A percentile compares a stretch with the other conserved stretches of the same genome.
Conservation (phyloP, 2,113 vertebrate species). For the Spilogale gracilis region DNA sequence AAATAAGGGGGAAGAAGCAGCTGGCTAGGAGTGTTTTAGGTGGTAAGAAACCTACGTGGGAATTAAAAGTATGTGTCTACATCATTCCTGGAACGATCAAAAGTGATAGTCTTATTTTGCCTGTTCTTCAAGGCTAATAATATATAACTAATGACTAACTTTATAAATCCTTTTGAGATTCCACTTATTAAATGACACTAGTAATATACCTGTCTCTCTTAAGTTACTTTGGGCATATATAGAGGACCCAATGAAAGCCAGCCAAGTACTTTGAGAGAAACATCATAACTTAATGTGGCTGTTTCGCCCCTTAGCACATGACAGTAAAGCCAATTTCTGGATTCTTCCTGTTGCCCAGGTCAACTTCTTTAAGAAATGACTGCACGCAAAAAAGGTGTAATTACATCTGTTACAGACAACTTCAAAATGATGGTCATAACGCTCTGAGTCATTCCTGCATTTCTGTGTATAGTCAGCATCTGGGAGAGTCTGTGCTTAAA, state of each 20-base stretch:
- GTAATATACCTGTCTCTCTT: constrained; percentile 5
- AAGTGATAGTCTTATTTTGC: constrained; percentile 1
- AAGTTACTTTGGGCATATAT: background rate
- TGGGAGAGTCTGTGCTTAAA: constrained; percentile 9
- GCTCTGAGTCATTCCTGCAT: constrained; percentile 14
- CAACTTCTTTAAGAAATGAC: constrained; percentile 39
- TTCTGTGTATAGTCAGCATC: constrained; percentile 6
- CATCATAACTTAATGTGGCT: background rate
- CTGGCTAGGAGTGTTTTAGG: background rate
- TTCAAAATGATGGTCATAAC: background rate
- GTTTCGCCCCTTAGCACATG: background rate
- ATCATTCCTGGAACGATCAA: background rate
- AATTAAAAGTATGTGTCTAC: background rate
- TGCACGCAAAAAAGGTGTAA: constrained; percentile 45
- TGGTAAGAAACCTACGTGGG: background rate
- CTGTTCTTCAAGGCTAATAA: constrained; percentile 7
- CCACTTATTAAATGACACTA: background rate
- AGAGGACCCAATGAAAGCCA: background rate
- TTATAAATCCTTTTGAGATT: constrained; percentile 12
- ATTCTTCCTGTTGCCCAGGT: background rate
- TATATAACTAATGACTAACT: background rate
- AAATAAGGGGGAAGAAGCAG: background rate
- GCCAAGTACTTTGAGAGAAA: constrained; percentile 4
- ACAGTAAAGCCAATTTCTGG: background rate
- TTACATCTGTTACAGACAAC: constrained; percentile 48